phyloP scores from a whole-genome alignment of 2,797 vertebrate genomes.

The Capromys pilorides region DNA sequence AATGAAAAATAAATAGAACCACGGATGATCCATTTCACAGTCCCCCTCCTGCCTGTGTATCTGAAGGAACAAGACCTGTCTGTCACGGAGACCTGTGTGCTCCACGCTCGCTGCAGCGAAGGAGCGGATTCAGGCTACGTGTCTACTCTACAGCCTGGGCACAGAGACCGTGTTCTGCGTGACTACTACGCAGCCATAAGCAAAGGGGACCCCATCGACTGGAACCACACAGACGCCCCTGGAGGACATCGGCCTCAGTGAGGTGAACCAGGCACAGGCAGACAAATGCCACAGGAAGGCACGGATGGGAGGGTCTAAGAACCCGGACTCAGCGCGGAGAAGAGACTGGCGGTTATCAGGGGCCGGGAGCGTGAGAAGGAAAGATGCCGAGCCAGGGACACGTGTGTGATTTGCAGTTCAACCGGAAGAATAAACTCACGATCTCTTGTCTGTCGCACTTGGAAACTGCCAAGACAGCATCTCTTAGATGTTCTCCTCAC shows the following conservation, averaged over 20 bases:
- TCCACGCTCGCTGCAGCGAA: neutral
- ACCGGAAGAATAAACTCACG: neutral
- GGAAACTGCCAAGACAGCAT: neutral
- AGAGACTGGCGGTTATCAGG: neutral
- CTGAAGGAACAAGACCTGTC: neutral
- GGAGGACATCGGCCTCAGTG: neutral
- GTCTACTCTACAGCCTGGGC: neutral
- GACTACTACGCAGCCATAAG: neutral
- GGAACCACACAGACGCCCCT: neutral
- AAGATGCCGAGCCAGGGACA: neutral
- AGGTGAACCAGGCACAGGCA: neutral
- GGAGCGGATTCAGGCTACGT: neutral
- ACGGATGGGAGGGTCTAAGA: too few species aligned
- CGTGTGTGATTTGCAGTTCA: neutral
- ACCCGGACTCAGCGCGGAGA: neutral
- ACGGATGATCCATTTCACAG: neutral
- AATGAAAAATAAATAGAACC: neutral
- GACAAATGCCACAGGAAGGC: neutral
- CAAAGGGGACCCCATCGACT: neutral
- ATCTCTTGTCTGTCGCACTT: neutral
- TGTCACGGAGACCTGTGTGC: neutral
- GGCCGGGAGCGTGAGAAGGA: neutral
- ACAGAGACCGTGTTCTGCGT: neutral
- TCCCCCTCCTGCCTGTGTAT: neutral
- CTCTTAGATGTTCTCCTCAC: neutral